Conservation (phyloP, 2,113 vertebrate species). For the Orycteropus afer region DNA sequence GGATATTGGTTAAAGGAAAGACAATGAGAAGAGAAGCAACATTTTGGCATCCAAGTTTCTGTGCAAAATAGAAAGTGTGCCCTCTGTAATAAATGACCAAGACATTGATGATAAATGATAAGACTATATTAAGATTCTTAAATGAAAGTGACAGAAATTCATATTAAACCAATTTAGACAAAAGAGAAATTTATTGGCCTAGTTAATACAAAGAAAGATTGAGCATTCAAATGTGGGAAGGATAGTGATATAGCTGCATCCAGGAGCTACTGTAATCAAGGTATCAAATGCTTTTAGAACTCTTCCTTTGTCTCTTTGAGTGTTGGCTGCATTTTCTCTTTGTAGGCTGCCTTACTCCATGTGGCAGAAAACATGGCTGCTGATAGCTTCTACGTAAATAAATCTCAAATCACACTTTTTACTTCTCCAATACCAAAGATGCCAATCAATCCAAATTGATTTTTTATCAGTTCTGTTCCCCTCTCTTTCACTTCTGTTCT, state of each 20-base stretch:
- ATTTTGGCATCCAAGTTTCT: neutral
- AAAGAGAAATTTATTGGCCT: neutral
- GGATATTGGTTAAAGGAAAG: neutral
- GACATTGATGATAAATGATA: slow-evolving; percentile 10
- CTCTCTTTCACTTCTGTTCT: neutral
- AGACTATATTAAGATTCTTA: neutral
- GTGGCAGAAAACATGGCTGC: neutral
- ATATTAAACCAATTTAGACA: neutral
- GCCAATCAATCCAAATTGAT: neutral
- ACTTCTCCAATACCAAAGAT: neutral
- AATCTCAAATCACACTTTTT: neutral
- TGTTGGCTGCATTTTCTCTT: neutral
- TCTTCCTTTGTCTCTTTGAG: neutral
- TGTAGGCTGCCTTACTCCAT: neutral
- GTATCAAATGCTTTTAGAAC: neutral
- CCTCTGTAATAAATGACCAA: neutral
- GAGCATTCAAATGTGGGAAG: neutral
- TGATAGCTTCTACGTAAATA: neutral
- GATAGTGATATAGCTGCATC: neutral
- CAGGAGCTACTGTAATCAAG: neutral
- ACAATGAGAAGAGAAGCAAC: neutral
- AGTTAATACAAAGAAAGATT: neutral
- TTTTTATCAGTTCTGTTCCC: neutral
- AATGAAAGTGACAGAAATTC: neutral
- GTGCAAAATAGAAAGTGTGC: neutral